Percentiles rank a stretch among this genome's conserved stretches.
Conservation (phyloP, 2,113 vertebrate species). For the Thoracochromis brauschi region DNA sequence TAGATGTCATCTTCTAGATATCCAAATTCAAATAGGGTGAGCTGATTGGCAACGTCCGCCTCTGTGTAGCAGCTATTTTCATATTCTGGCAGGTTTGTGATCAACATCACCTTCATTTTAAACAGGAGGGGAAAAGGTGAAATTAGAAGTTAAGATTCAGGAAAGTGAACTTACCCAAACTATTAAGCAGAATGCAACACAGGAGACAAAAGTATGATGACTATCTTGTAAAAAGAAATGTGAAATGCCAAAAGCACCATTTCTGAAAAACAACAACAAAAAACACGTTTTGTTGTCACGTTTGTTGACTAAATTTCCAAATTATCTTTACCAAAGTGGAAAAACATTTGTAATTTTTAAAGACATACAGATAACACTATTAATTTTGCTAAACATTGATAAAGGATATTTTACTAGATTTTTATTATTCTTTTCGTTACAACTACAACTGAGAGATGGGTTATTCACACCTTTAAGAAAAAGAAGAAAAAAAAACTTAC, state of each 20-base stretch:
- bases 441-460: not conserved
- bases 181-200: not conserved
- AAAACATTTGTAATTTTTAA: not conserved
- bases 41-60: not conserved
- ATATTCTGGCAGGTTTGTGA: slow-evolving; percentile 8
- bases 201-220: not conserved
- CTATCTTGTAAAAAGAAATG: not conserved
- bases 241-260: not conserved
- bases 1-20: not conserved
- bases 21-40: not conserved
- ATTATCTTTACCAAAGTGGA: not conserved
- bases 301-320: not conserved
- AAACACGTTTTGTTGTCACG: not conserved
- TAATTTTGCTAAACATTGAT: not conserved
- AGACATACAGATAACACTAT: not conserved
- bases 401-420: not conserved
- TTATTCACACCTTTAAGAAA: not conserved
- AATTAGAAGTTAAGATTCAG: not conserved
- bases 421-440: not conserved
- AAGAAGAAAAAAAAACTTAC: not conserved
- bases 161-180: not conserved
- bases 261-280: too few relatives aligned
- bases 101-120: not conserved
- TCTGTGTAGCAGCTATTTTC: not conserved
- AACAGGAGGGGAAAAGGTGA: not conserved